These are phyloP conservation scores for Mesorhabditis spiculigera DNA, from an alignment of 2,888 invertebrate genomes.

Conservation along the genomic window DNA sequence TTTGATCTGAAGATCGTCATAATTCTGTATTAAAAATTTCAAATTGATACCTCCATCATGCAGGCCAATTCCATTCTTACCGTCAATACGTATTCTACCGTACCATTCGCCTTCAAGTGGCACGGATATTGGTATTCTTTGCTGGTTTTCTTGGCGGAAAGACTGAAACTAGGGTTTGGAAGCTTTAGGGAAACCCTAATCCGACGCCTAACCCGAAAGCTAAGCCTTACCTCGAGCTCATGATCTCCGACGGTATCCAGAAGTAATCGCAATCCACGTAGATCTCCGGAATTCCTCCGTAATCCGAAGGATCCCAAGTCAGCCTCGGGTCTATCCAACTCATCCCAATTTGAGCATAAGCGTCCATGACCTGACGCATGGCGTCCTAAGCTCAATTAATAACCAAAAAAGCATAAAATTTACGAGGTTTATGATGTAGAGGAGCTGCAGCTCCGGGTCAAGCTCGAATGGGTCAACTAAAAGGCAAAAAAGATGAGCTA, in stretches of 20 bases:
- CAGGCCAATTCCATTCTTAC: neutral
- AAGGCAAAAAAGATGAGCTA: neutral
- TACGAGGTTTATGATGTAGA: neutral
- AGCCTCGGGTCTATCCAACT: neutral
- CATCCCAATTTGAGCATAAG: neutral
- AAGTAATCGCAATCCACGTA: neutral
- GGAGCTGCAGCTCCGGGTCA: neutral
- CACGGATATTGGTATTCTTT: too few relatives aligned
- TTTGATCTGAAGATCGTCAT: neutral
- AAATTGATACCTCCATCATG: neutral
- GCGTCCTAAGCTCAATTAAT: neutral
- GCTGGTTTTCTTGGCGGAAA: too few relatives aligned
- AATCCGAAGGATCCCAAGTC: neutral
- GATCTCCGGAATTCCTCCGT: slow-evolving; percentile 7
- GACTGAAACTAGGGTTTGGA: too few relatives aligned
- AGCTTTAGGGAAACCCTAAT: too few relatives aligned
- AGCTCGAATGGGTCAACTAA: neutral
- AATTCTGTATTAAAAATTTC: neutral
- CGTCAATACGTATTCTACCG: neutral
- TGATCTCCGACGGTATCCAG: neutral
- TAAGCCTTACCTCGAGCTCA: neutral
- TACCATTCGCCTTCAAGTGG: neutral
- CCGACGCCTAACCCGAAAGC: neutral
- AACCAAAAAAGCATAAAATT: too few relatives aligned
- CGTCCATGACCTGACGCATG: neutral